Evolutionary conservation across 2,113 vertebrate genomes (phyloP).

Genomic region (Percina caprodes): DNA sequence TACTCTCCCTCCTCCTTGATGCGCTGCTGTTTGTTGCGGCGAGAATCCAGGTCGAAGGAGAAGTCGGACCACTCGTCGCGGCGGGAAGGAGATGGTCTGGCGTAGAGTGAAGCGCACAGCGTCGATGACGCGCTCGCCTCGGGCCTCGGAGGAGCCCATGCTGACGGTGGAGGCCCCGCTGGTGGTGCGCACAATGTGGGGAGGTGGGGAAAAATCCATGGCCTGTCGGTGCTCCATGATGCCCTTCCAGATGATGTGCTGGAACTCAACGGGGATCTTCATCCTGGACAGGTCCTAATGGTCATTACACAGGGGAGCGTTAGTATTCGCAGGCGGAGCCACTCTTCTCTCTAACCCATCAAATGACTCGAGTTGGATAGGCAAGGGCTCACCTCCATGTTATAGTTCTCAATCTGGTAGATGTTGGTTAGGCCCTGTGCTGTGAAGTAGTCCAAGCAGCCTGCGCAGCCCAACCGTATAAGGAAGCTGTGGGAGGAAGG

Average conservation of each 20-base stretch:
- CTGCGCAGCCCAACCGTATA: constrained; percentile 97
- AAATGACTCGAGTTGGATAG: constrained; percentile 71
- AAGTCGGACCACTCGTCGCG: constrained; percentile 99
- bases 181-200: constrained; percentile 95
- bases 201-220: constrained; percentile 93
- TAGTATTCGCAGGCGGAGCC: constrained; percentile 72
- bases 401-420: constrained; percentile 99
- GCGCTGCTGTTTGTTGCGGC: constrained; percentile 98
- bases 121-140: constrained; percentile 97
- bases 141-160: constrained; percentile 91
- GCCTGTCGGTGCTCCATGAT: constrained; percentile 97
- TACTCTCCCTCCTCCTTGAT: constrained; percentile 99
- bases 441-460: constrained; percentile 99
- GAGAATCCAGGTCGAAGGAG: constrained; percentile 97
- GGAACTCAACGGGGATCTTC: constrained; percentile 97
- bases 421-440: constrained; percentile 99
- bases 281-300: constrained; percentile 96
- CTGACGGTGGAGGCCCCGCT: constrained; percentile 94
- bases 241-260: constrained; percentile 98
- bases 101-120: constrained; percentile 97
- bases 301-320: constrained; percentile 78
- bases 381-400: constrained; percentile 96
- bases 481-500: constrained; percentile 92
- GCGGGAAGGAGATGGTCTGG: constrained; percentile 99
- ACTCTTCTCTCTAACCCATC: constrained; percentile 71